A percentile compares a stretch with the other conserved stretches of the same genome.
Conservation (phyloP, 2,888 invertebrate genomes). For the Dasypolia templi region DNA sequence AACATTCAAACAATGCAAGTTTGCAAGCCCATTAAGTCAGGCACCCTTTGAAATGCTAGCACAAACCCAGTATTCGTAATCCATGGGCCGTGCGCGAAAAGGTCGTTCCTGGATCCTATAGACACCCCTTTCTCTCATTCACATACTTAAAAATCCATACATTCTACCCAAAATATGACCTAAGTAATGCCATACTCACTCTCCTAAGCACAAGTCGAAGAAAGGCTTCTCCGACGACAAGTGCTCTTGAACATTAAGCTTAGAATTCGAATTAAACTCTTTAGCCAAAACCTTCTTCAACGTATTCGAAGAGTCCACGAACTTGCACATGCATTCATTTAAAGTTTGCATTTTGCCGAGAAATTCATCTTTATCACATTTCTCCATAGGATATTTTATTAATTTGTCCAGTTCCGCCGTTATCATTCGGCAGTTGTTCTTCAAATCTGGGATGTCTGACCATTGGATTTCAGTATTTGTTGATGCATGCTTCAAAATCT, state of each 20-base stretch:
- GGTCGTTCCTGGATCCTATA: background rate
- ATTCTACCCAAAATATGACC: background rate
- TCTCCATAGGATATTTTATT: constrained; percentile 70
- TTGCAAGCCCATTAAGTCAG: no score
- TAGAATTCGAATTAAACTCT: constrained; percentile 78
- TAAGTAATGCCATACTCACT: constrained; percentile 74
- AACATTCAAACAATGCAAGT: no score
- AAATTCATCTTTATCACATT: constrained; percentile 73
- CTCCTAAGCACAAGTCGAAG: constrained; percentile 81
- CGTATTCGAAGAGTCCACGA: constrained; percentile 83
- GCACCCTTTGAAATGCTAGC: no score
- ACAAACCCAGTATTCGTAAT: no score
- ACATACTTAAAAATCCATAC: background rate
- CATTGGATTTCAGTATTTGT: constrained; percentile 81
- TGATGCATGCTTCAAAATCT: constrained; percentile 80
- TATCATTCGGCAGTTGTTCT: constrained; percentile 74
- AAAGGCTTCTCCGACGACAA: constrained; percentile 71
- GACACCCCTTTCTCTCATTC: background rate
- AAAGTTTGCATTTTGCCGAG: constrained; percentile 82
- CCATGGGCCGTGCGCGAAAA: no score
- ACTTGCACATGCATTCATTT: constrained; percentile 85
- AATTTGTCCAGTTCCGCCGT: constrained; percentile 78
- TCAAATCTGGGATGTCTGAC: constrained; percentile 76
- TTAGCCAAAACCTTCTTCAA: constrained; percentile 82
- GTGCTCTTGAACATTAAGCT: constrained; percentile 69